Conservation (phyloP, 2,113 vertebrate species). For the Pipa parva region DNA sequence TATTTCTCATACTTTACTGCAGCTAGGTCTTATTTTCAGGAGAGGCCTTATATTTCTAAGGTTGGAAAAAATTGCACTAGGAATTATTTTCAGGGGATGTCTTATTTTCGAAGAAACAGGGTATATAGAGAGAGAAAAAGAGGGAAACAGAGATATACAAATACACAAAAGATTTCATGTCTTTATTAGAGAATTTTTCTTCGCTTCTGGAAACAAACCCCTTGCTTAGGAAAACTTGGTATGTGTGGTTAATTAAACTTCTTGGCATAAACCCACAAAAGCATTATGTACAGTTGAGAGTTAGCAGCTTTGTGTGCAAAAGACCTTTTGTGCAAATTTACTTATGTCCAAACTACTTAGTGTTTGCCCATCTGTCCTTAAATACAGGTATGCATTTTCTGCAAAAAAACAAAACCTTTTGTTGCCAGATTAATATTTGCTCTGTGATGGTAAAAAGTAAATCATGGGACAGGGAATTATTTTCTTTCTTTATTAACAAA, state of each 20-base stretch:
- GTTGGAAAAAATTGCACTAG: no score
- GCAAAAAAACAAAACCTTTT: constrained; percentile 21
- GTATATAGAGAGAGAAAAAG: no score
- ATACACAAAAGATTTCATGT: constrained; percentile 30
- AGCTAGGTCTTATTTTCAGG: no score
- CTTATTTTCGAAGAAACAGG: no score
- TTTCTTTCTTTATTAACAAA: neutral
- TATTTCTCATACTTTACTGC: no score
- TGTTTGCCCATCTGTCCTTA: constrained; percentile 48
- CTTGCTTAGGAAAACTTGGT: constrained; percentile 61
- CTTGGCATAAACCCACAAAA: constrained; percentile 59
- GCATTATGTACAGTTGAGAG: constrained; percentile 60
- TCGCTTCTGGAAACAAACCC: constrained; percentile 58
- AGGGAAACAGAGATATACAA: no score
- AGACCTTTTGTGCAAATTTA: constrained; percentile 49
- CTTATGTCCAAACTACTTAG: constrained; percentile 52
- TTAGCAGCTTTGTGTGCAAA: constrained; percentile 60
- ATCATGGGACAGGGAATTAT: neutral
- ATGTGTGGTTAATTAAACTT: constrained; percentile 60
- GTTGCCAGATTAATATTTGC: neutral
- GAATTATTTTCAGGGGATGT: no score
- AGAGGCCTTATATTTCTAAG: no score
- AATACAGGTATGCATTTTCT: constrained; percentile 37
- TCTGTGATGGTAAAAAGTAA: neutral
- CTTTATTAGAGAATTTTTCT: constrained; percentile 28